These are phyloP conservation scores for Phalera bucephala DNA, from an alignment of 2,888 invertebrate species.

Conservation along the genomic window DNA sequence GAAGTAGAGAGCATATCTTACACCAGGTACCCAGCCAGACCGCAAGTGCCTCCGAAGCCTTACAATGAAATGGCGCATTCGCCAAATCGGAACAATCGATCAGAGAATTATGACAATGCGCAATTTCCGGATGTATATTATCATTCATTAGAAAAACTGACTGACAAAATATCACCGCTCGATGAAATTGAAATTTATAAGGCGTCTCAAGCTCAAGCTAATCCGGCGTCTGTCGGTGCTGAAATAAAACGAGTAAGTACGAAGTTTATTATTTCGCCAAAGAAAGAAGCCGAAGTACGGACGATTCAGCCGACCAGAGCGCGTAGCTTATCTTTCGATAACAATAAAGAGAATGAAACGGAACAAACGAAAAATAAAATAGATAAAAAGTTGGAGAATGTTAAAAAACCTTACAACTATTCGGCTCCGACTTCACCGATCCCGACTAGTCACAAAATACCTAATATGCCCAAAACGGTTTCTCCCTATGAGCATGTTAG, in stretches of 20 bases:
- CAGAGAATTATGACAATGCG: constrained; percentile 21
- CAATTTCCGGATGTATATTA: constrained; percentile 69
- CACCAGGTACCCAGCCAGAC: constrained; percentile 49
- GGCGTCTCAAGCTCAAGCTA: constrained; percentile 51
- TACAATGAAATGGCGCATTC: constrained; percentile 38
- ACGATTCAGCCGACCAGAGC: constrained; percentile 72
- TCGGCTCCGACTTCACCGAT: constrained; percentile 75
- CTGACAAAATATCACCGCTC: constrained; percentile 53
- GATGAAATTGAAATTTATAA: constrained; percentile 63
- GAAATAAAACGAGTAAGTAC: constrained; percentile 77
- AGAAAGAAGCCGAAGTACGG: constrained; percentile 74
- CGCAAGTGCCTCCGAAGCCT: constrained; percentile 58
- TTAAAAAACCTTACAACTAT: constrained; percentile 64
- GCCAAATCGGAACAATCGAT: constrained; percentile 18
- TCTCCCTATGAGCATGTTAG: constrained; percentile 70
- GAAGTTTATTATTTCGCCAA: constrained; percentile 71
- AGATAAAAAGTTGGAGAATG: constrained; percentile 17
- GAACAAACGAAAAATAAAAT: constrained; percentile 11
- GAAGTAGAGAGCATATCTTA: constrained; percentile 26
- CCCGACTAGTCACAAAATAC: constrained; percentile 59
- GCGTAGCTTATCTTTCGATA: constrained; percentile 66
- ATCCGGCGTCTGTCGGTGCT: constrained; percentile 70
- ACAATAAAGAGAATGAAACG: constrained; percentile 29
- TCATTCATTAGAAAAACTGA: constrained; percentile 67
- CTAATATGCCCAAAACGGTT: constrained; percentile 69